A percentile compares a stretch with the other conserved stretches of the same genome.
Conservation (phyloP, 2,797 vertebrate species). For the Prunella strophiata region DNA sequence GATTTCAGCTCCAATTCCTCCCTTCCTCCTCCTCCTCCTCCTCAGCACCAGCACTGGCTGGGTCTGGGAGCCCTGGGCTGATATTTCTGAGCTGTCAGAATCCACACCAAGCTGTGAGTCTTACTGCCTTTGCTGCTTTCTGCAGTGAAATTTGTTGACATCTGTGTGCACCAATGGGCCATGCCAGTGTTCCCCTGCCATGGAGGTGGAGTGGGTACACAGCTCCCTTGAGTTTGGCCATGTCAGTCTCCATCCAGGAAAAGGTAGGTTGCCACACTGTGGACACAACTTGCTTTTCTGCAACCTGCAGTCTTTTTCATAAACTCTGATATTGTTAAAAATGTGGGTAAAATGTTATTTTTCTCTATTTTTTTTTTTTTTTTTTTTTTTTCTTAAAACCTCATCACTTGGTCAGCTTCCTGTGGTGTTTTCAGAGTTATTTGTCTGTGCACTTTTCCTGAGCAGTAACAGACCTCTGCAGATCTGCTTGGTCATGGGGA, state of each 20-base stretch:
- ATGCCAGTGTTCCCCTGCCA: background rate
- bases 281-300: background rate
- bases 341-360: background rate
- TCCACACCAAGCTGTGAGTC: background rate
- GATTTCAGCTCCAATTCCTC: background rate
- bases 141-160: background rate
- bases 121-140: background rate
- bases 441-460: background rate
- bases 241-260: background rate
- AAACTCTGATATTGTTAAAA: background rate
- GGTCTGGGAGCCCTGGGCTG: background rate
- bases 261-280: background rate
- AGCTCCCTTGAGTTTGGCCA: background rate
- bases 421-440: background rate
- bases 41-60: accelerated
- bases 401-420: background rate
- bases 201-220: background rate
- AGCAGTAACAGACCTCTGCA: background rate
- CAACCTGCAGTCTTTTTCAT: background rate
- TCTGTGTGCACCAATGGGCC: background rate
- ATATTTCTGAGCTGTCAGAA: background rate
- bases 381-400: background rate
- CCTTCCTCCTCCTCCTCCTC: background rate
- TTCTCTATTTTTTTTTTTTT: background rate
- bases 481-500: background rate